A percentile compares a stretch with the other conserved stretches of the same genome.
Evolutionary conservation across 2,888 invertebrate genomes (phyloP).

Genomic region (Synanthedon tipuliformis): DNA sequence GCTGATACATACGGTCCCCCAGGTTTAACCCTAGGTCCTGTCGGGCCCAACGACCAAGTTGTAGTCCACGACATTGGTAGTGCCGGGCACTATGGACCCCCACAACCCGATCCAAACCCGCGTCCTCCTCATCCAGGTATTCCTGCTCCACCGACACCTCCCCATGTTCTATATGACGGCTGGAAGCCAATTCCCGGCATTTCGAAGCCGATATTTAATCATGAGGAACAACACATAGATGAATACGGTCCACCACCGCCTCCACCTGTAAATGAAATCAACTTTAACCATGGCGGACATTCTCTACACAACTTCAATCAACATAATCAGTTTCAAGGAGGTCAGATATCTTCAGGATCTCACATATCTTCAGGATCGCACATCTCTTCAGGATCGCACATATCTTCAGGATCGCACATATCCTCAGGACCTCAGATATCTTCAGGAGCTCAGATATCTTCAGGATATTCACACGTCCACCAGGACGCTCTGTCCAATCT

Average conservation of each 20-base stretch:
- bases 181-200: constrained; percentile 87
- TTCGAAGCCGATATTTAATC: constrained; percentile 47
- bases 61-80: constrained; percentile 41
- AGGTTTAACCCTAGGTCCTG: constrained; percentile 42
- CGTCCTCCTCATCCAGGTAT: constrained; percentile 76
- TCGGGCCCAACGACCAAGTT: constrained; percentile 48
- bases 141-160: constrained; percentile 80
- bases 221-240: constrained; percentile 20
- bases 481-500: constrained; percentile 56
- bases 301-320: constrained; percentile 21
- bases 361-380: no score
- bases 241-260: constrained; percentile 49
- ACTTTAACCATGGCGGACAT: constrained; percentile 35
- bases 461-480: constrained; percentile 41
- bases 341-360: no score
- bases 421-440: no score
- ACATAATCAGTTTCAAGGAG: constrained; percentile 22
- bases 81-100: constrained; percentile 68
- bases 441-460: no score
- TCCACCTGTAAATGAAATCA: constrained; percentile 31
- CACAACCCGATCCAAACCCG: constrained; percentile 70
- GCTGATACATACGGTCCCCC: constrained; percentile 61
- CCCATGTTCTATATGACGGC: constrained; percentile 83
- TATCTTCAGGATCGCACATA: no score
- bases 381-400: no score